Percentiles rank a stretch among this genome's conserved stretches.
Conservation (phyloP, 2,888 invertebrate species). For the Amphiduros pacificus region DNA sequence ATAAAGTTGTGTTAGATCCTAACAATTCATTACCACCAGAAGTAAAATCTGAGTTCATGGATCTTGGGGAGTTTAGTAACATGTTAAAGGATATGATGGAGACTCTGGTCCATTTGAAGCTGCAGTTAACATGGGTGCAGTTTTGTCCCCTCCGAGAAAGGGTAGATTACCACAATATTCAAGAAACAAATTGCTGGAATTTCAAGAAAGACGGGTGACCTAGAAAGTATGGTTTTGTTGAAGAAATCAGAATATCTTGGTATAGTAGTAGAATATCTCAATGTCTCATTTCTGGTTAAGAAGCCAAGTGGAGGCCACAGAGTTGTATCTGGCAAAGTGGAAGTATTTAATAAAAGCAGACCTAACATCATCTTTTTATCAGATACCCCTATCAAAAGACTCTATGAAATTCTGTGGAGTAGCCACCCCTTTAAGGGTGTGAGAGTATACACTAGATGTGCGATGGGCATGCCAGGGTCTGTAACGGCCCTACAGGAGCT, state of each 20-base stretch:
- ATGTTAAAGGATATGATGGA: too few species aligned
- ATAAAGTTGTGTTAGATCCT: too few species aligned
- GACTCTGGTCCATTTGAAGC: too few species aligned
- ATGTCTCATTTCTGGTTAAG: not conserved
- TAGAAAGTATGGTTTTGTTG: not conserved
- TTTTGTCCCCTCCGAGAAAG: too few species aligned
- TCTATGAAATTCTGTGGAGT: not conserved
- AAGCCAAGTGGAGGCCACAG: not conserved
- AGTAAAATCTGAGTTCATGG: too few species aligned
- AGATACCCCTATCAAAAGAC: not conserved
- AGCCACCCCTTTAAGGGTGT: not conserved
- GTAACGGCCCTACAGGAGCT: too few species aligned
- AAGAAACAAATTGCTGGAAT: not conserved
- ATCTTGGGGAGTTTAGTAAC: too few species aligned
- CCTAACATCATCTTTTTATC: not conserved
- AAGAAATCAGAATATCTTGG: not conserved
- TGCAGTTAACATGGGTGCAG: too few species aligned
- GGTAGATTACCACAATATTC: too few species aligned
- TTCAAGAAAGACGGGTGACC: not conserved
- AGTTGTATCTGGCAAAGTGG: not conserved
- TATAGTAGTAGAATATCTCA: not conserved
- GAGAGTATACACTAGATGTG: not conserved
- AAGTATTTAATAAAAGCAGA: not conserved
- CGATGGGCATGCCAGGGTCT: not conserved
- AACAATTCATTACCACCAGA: too few species aligned